Conservation (phyloP, 2,797 vertebrate genomes). For the Pogonophryne albipinna region DNA sequence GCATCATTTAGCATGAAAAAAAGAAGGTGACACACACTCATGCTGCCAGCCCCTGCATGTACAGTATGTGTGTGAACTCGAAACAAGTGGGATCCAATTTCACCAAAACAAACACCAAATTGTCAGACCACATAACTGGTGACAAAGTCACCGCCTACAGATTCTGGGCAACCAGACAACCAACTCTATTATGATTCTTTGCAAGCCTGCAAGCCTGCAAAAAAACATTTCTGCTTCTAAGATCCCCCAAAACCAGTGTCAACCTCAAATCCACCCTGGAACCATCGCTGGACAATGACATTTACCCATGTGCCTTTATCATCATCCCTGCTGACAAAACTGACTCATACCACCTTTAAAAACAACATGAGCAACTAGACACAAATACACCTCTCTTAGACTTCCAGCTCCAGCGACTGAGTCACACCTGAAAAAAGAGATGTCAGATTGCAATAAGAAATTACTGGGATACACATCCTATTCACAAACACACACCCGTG, state of each 20-base stretch:
- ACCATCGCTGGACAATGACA: conserved; percentile 34
- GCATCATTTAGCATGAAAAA: conserved; percentile 54
- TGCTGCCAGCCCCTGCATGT: not conserved
- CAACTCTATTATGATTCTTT: conserved; percentile 26
- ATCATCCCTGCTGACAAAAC: conserved; percentile 17
- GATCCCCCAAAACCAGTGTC: not conserved
- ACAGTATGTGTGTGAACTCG: conserved; percentile 7
- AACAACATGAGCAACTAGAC: conserved; percentile 46
- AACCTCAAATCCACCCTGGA: conserved; percentile 33
- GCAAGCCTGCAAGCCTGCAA: not conserved
- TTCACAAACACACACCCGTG: not conserved
- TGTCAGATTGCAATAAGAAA: conserved; percentile 32
- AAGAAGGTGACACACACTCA: conserved; percentile 56
- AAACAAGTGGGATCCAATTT: conserved; percentile 14
- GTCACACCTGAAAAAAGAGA: conserved; percentile 66
- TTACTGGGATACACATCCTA: conserved; percentile 13
- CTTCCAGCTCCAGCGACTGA: conserved; percentile 44
- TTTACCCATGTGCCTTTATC: conserved; percentile 10
- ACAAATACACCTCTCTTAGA: conserved; percentile 49
- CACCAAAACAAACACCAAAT: conserved; percentile 45
- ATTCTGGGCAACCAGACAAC: conserved; percentile 43
- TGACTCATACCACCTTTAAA: conserved; percentile 54
- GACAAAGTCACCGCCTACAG: conserved; percentile 49
- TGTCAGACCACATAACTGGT: conserved; percentile 33
- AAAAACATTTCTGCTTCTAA: not conserved